Percentiles rank a stretch among this genome's conserved stretches.
Conservation (phyloP, 2,113 vertebrate genomes). For the Vidua chalybeata region DNA sequence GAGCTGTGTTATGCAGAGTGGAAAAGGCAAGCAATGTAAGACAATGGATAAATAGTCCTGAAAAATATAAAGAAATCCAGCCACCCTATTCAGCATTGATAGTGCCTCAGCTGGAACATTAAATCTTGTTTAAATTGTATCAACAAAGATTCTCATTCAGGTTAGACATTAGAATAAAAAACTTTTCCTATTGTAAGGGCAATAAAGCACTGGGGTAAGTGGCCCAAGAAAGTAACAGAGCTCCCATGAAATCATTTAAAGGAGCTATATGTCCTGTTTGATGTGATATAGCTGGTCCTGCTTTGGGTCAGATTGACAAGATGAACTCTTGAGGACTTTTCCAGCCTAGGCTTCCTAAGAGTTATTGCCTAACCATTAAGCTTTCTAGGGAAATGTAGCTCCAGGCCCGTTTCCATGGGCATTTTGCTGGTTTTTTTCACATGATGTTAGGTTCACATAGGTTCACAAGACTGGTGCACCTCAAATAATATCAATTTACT, state of each 20-base stretch:
- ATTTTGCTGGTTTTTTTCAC: neutral
- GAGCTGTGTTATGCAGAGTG: neutral
- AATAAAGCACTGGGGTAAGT: neutral
- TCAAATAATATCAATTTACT: neutral
- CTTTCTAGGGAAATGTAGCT: neutral
- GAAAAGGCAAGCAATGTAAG: neutral
- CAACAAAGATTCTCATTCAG: neutral
- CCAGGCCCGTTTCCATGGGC: neutral
- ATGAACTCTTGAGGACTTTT: neutral
- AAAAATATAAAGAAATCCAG: neutral
- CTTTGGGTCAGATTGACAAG: neutral
- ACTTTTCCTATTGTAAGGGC: neutral
- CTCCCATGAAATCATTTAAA: neutral
- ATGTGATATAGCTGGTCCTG: neutral
- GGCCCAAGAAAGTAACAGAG: neutral
- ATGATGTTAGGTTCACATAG: neutral
- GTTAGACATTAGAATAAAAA: neutral
- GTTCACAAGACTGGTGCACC: neutral
- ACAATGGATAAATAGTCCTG: neutral
- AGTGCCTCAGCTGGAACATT: neutral
- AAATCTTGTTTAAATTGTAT: neutral
- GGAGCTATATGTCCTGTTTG: neutral
- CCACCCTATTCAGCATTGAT: neutral
- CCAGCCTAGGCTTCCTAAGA: neutral
- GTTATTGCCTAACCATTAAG: neutral